Percentiles rank a stretch among this genome's conserved stretches.
Evolutionary conservation across 2,113 vertebrate species (phyloP).

Genomic region (Larimichthys crocea): DNA sequence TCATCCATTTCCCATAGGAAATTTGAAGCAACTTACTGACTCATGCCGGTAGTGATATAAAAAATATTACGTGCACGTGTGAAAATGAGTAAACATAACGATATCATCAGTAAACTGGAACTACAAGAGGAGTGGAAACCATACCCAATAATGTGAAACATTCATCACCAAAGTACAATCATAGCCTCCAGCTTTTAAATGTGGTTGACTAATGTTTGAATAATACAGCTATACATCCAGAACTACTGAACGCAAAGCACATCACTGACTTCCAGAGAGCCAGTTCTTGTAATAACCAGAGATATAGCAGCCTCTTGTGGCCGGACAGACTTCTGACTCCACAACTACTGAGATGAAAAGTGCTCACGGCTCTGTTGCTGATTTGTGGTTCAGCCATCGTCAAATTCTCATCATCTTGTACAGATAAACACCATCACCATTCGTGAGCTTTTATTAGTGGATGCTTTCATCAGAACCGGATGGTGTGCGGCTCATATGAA

Average conservation of each 20-base stretch:
- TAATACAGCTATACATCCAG: slow-evolving; percentile 16
- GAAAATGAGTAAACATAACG: slow-evolving; percentile 26
- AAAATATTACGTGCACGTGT: slow-evolving; percentile 6
- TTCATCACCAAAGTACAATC: slow-evolving; percentile 13
- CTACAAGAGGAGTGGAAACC: slow-evolving; percentile 18
- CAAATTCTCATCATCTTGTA: slow-evolving; percentile 31
- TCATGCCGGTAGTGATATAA: background rate
- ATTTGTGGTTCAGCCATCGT: slow-evolving; percentile 34
- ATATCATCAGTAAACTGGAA: slow-evolving; percentile 41
- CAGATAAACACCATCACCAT: slow-evolving; percentile 13
- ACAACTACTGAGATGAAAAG: slow-evolving; percentile 19
- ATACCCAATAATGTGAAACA: slow-evolving; percentile 31
- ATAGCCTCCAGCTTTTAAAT: slow-evolving; percentile 9
- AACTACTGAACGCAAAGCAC: slow-evolving; percentile 47
- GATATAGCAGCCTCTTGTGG: slow-evolving; percentile 75
- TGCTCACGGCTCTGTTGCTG: background rate
- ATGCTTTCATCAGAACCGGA: background rate
- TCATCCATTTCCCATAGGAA: background rate
- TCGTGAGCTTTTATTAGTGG: background rate
- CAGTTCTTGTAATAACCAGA: slow-evolving; percentile 10
- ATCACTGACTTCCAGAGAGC: background rate
- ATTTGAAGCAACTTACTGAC: slow-evolving; percentile 4
- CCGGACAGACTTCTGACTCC: background rate
- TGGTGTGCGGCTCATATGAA: background rate
- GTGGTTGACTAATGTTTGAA: slow-evolving; percentile 36